Conservation (phyloP, 2,797 vertebrate genomes). For the Caiman crocodilus region DNA sequence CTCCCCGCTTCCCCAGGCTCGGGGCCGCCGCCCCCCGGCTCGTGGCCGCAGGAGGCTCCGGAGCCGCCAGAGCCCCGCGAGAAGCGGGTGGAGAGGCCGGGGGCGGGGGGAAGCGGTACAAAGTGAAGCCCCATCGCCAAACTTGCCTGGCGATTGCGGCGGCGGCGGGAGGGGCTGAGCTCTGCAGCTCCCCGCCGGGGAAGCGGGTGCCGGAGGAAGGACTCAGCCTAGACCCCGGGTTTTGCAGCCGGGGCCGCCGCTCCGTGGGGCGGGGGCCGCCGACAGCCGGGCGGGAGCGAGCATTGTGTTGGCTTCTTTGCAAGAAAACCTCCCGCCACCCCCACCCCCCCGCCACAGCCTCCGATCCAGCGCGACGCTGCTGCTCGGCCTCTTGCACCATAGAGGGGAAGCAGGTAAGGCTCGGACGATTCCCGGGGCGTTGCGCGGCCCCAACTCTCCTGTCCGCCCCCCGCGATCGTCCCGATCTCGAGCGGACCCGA, state of each 20-base stretch:
- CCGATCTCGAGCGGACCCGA: slow-evolving; percentile 72
- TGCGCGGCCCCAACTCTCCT: background rate
- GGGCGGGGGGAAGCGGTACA: slow-evolving; percentile 65
- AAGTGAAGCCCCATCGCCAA: slow-evolving; percentile 83
- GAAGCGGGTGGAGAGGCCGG: slow-evolving; percentile 36
- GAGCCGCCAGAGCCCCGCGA: slow-evolving; percentile 63
- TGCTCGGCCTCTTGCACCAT: slow-evolving; percentile 78
- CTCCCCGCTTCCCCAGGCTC: too few relatives aligned
- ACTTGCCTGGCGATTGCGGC: slow-evolving; percentile 79
- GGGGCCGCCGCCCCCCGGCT: background rate
- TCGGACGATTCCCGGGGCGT: background rate
- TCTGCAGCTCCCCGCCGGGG: slow-evolving; percentile 76
- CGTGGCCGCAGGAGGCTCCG: slow-evolving; percentile 29
- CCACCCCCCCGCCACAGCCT: background rate
- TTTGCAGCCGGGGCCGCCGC: slow-evolving; percentile 32
- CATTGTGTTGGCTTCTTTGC: slow-evolving; percentile 53
- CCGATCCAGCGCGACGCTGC: slow-evolving; percentile 63
- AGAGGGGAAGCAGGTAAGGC: slow-evolving; percentile 84
- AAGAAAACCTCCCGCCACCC: slow-evolving; percentile 45
- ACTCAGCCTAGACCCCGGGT: slow-evolving; percentile 60
- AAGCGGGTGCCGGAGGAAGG: slow-evolving; percentile 59
- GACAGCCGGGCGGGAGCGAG: slow-evolving; percentile 30
- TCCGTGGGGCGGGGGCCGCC: slow-evolving; percentile 40
- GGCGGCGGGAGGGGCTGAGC: slow-evolving; percentile 59
- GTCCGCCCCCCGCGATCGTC: slow-evolving; percentile 32